These are phyloP conservation scores for Silurus lanzhouensis DNA, from an alignment of 2,797 vertebrate genomes.

Conservation along the genomic window DNA sequence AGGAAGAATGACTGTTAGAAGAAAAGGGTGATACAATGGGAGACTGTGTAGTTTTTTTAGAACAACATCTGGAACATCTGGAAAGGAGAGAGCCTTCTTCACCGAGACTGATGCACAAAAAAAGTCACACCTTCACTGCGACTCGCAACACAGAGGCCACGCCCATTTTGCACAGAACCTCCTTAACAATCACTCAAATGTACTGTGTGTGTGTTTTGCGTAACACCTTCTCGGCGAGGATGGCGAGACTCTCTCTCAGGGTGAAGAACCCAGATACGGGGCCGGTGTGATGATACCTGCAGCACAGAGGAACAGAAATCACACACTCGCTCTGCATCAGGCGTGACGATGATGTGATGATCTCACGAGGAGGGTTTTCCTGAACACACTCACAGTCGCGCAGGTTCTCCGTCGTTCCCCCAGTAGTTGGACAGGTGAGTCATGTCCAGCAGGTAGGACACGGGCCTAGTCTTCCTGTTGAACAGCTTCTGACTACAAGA, in stretches of 20 bases:
- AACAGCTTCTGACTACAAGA: conserved; percentile 85
- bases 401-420: conserved; percentile 83
- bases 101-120: not conserved
- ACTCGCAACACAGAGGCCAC: not conserved
- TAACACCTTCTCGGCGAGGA: conserved; percentile 83
- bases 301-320: conserved; percentile 43
- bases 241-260: conserved; percentile 88
- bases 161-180: not conserved
- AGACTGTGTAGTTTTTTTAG: not conserved
- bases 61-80: not conserved
- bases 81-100: not conserved
- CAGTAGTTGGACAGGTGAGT: conserved; percentile 85
- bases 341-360: not conserved
- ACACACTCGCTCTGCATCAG: not conserved
- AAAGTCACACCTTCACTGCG: not conserved
- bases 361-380: not conserved
- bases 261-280: conserved; percentile 83
- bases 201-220: not conserved
- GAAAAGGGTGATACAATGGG: not conserved
- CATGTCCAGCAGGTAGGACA: conserved; percentile 89
- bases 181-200: not conserved
- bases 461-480: conserved; percentile 84
- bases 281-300: conserved; percentile 91
- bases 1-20: not conserved
- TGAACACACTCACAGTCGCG: conserved; percentile 69